Evolutionary conservation across 2,113 vertebrate species (phyloP), one percentile per base, ranked within the genome.

Genomic region (Beaufortia kweichowensis): DNA sequence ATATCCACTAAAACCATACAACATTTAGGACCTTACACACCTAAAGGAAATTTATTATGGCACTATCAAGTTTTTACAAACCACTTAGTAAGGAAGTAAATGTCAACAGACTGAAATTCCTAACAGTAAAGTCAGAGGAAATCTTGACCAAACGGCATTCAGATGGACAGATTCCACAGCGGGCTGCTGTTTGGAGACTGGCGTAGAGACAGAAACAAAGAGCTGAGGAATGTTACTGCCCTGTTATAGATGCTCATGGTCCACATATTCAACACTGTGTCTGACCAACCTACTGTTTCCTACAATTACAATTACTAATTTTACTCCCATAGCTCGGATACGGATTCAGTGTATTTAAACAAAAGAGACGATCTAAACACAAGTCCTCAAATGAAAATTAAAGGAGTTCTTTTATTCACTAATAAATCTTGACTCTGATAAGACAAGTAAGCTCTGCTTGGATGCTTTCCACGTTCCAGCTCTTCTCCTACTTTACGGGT

Each of bases 61-160:
- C 35, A 39, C 35, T 39, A 39, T 11, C 35, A 14, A n/a, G 33
- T 72, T 60, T 60, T 21, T 35, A 72, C 23, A 26, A 21, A 39
- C 17, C 56, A 7, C 70, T 46, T 57, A 56, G 60, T 41, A 56
- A 70, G 55, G 46, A 61, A 60, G 69, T 43, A 12, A 67, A 66
- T 8, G 17, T 46, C 43, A 21, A 15, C 29, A 66, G 65, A 48
- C 53, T 28, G 46, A 81, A 84, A 87, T 88, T 84, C 85, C 88
- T 84, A 79, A 39, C 82, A 71, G 76, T 57, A 35, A 61, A 60
- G 83, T 86, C 82, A 88, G 70, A 41, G 23, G 35, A 67, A 76
- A 46, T 43, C 19, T 41, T 43, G 23, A 61, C 82, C 83, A 80
- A 76, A 79, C 70, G 63, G 82, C 68, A 23, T 15, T 33, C 64